Conservation (phyloP, 2,797 vertebrate genomes). For the Pteronotus mesoamericanus region DNA sequence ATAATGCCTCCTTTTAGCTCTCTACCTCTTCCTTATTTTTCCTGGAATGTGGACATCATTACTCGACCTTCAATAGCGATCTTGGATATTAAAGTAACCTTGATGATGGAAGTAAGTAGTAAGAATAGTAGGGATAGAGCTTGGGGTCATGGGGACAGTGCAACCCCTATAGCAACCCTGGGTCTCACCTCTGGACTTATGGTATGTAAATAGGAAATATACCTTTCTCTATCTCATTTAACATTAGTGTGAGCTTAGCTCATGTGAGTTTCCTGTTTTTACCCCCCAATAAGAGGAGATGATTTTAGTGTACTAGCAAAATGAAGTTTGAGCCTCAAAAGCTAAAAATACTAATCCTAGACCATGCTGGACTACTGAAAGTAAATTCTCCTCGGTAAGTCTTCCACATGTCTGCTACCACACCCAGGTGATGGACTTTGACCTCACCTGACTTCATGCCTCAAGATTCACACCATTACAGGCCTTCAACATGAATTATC, state of each 20-base stretch:
- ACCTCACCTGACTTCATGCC: not conserved
- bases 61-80: not conserved
- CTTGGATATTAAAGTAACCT: not conserved
- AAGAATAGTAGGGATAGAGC: not conserved
- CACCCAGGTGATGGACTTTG: not conserved
- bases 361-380: not conserved
- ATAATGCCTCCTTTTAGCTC: not conserved
- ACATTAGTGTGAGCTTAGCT: not conserved
- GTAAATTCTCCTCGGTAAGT: not conserved
- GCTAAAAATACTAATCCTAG: not conserved
- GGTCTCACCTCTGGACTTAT: not conserved
- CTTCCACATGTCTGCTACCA: not conserved
- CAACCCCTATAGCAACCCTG: not conserved
- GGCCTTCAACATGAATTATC: not conserved
- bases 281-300: not conserved
- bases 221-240: not conserved
- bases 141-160: not conserved
- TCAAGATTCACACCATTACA: not conserved
- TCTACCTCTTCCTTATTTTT: not conserved
- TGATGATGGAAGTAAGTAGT: not conserved
- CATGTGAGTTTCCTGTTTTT: not conserved
- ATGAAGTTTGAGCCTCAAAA: not conserved
- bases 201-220: not conserved
- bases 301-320: not conserved
- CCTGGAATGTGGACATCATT: not conserved